Conservation (phyloP, 2,888 invertebrate species). For the Sminthurinus aureus region DNA sequence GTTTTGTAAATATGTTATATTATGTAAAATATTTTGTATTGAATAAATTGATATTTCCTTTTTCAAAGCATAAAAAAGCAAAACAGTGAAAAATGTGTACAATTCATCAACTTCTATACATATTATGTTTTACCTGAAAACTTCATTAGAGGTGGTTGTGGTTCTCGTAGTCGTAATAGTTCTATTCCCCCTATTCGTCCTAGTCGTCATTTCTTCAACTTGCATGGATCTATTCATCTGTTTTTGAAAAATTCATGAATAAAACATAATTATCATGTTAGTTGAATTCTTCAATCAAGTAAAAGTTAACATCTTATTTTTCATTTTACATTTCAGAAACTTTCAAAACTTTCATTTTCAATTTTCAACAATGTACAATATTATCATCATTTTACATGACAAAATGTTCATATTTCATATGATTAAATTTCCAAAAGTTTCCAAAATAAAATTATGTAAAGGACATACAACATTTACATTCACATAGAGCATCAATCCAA, state of each 20-base stretch:
- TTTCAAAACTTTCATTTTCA: background rate
- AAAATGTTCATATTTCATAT: no score
- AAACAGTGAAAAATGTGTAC: no score
- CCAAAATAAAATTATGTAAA: background rate
- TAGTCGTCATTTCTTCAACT: conserved; percentile 37
- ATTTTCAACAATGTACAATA: no score
- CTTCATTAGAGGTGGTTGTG: conserved; percentile 47
- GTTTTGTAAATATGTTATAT: background rate
- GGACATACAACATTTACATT: background rate
- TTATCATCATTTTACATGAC: no score
- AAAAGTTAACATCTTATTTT: background rate
- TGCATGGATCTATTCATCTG: conserved; percentile 34
- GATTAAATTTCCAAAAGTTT: no score
- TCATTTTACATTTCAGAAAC: background rate
- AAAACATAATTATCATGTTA: no score
- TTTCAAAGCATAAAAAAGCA: no score
- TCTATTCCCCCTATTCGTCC: conserved; percentile 48
- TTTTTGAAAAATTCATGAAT: no score
- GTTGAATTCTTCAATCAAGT: no score
- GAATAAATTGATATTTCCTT: no score
- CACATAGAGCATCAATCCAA: background rate
- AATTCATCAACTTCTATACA: no score
- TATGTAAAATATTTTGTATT: no score
- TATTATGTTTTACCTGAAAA: conserved; percentile 29
- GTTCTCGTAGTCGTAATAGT: conserved; percentile 52